Conservation (phyloP, 2,113 vertebrate genomes). For the Caretta caretta region DNA sequence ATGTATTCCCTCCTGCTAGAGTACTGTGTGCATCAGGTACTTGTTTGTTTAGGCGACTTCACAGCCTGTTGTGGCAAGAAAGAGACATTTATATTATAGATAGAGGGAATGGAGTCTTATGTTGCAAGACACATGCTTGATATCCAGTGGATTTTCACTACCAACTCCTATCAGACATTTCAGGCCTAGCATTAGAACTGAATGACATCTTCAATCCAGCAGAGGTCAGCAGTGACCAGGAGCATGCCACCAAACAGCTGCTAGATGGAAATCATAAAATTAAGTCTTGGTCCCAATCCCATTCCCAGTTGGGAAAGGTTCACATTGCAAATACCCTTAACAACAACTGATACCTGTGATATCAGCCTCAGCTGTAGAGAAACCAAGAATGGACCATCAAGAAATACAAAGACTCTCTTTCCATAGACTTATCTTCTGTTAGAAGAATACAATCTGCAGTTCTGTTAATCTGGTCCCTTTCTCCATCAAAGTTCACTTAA, state of each 20-base stretch:
- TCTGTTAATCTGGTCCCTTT: not conserved
- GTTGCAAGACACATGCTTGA: not conserved
- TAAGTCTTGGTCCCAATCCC: not conserved
- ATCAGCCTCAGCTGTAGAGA: not conserved
- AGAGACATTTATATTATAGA: rapidly evolving
- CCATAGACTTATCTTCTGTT: not conserved
- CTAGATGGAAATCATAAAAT: not conserved
- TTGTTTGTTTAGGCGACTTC: constrained; percentile 51
- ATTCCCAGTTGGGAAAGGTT: not conserved
- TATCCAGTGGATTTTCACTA: constrained; percentile 42
- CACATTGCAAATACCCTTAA: not conserved
- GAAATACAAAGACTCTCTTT: not conserved
- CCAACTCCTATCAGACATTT: constrained; percentile 49
- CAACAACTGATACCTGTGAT: not conserved
- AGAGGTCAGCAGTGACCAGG: rapidly evolving
- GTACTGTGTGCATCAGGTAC: not conserved
- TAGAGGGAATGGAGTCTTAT: not conserved
- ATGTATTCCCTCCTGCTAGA: constrained; percentile 31
- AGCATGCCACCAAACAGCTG: not conserved
- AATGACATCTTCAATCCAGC: constrained; percentile 16
- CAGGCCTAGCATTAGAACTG: not conserved
- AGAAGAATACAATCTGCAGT: not conserved
- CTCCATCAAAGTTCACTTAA: not conserved
- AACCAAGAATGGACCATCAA: not conserved
- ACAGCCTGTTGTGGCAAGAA: not conserved